Conservation (phyloP, 2,888 invertebrate genomes). For the Uloborus plumipes region DNA sequence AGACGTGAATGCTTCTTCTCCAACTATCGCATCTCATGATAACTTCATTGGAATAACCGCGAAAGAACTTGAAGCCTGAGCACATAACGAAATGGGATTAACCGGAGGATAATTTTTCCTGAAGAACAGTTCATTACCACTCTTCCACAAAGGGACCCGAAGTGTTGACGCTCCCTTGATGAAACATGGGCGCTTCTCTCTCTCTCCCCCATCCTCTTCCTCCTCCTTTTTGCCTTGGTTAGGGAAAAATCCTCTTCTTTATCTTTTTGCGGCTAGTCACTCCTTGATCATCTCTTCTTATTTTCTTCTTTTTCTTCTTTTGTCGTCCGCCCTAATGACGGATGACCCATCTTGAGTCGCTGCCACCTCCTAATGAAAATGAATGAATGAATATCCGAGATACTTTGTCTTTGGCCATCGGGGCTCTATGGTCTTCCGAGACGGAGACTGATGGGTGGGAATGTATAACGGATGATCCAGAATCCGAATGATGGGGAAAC, state of each 20-base stretch:
- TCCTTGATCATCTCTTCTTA: neutral
- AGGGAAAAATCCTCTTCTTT: no score
- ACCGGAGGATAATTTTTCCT: conserved; percentile 21
- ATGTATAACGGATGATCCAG: conserved; percentile 2
- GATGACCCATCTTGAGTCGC: conserved; percentile 47
- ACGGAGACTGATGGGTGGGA: neutral
- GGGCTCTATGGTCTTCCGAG: neutral
- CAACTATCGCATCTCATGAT: no score
- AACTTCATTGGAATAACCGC: neutral
- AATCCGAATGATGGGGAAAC: no score
- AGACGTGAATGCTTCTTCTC: no score
- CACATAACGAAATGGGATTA: neutral
- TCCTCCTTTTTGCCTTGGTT: no score
- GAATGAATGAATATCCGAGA: conserved; percentile 56
- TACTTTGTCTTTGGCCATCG: conserved; percentile 40
- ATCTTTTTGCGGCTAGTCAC: no score
- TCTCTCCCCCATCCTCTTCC: no score
- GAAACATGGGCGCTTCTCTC: neutral
- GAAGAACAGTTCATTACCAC: conserved; percentile 20
- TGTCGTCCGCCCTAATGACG: conserved; percentile 39
- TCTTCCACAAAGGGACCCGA: conserved; percentile 19
- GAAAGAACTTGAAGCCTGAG: neutral
- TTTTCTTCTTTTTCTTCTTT: conserved; percentile 5
- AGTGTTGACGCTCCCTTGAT: conserved; percentile 30
- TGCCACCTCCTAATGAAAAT: conserved; percentile 60